Percentiles rank a stretch among this genome's conserved stretches.
These are phyloP conservation scores for Ceratotherium simum DNA, from an alignment of 2,113 vertebrate species.

Conservation along the genomic window DNA sequence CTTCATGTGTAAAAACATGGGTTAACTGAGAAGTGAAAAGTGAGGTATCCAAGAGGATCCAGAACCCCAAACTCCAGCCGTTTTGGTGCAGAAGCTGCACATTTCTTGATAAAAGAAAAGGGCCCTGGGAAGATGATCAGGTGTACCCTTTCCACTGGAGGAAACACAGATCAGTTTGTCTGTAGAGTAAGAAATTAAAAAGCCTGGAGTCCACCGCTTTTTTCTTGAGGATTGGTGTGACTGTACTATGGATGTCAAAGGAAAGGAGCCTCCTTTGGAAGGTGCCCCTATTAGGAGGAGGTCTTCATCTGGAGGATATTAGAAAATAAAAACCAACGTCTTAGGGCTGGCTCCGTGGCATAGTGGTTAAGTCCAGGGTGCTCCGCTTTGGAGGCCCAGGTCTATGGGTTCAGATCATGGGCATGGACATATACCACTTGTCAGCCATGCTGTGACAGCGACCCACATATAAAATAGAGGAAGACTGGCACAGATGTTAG, in stretches of 20 bases:
- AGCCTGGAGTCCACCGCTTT: background rate
- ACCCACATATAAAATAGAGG: no score
- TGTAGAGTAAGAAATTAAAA: background rate
- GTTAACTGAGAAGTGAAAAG: background rate
- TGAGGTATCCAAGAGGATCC: background rate
- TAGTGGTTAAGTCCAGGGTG: no score
- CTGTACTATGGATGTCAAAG: background rate
- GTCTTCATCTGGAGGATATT: background rate
- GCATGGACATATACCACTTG: no score
- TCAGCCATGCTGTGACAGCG: no score
- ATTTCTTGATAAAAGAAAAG: background rate
- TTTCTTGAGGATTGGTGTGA: background rate
- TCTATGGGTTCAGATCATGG: no score
- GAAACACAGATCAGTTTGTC: background rate
- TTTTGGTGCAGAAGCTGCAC: background rate
- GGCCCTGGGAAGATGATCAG: background rate
- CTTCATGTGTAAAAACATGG: background rate
- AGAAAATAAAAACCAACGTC: background rate
- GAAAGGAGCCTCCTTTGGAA: background rate
- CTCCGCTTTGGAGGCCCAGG: no score
- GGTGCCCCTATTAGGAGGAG: background rate
- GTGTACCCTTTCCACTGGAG: background rate
- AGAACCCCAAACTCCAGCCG: background rate
- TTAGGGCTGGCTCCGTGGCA: no score
- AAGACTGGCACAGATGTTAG: no score